Evolutionary conservation across 2,797 vertebrate genomes (phyloP).

Genomic region (Premnoplex brunnescens): DNA sequence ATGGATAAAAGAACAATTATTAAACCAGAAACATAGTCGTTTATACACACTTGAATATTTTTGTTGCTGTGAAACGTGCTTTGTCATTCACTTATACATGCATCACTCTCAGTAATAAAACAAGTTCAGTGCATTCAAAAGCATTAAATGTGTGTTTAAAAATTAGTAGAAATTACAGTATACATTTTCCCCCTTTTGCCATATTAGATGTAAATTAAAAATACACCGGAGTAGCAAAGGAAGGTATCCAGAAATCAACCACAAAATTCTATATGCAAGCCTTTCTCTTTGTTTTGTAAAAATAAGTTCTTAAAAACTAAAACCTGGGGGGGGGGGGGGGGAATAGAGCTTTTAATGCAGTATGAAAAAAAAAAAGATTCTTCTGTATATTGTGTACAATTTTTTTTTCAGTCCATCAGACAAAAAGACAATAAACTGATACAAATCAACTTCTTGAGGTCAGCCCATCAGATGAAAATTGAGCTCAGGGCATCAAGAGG

Average conservation of each 20-base stretch:
- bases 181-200: neutral
- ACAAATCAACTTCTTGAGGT: neutral
- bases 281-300: neutral
- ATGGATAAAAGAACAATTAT: neutral
- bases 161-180: neutral
- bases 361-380: neutral
- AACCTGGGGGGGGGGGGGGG: neutral
- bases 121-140: neutral
- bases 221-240: neutral
- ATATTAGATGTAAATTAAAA: neutral
- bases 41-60: neutral
- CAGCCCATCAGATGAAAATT: neutral
- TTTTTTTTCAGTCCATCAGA: neutral
- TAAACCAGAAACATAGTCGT: neutral
- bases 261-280: neutral
- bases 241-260: neutral
- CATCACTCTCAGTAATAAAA: neutral
- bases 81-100: neutral
- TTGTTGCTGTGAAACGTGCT: neutral
- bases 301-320: neutral
- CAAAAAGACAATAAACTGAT: neutral
- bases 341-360: neutral
- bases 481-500: neutral
- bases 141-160: neutral
- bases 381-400: neutral